phyloP scores from a whole-genome alignment of 2,888 invertebrate species.

The Scaptomyza flava region DNA sequence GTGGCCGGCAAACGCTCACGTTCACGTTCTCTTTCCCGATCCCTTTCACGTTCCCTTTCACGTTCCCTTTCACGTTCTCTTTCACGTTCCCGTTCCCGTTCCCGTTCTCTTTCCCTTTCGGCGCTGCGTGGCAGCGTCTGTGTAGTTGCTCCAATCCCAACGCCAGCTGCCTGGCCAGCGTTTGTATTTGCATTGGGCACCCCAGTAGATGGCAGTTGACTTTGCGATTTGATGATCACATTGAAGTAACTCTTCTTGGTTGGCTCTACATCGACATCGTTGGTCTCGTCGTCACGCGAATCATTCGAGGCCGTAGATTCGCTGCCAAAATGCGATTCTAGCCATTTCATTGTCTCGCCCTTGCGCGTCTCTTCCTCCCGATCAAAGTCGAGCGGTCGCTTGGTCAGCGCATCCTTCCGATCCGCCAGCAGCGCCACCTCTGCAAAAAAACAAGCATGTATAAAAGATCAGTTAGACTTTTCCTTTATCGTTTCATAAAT shows the following conservation, averaged over 20 bases:
- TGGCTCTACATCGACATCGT: conserved; percentile 86
- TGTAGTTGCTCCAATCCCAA: conserved; percentile 63
- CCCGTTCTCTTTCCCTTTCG: conserved; percentile 36
- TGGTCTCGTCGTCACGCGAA: conserved; percentile 84
- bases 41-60: conserved; percentile 45
- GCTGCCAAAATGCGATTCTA: conserved; percentile 95
- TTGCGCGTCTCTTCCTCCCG: conserved; percentile 95
- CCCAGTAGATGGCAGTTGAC: conserved; percentile 36
- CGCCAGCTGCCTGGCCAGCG: neutral
- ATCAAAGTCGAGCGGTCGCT: conserved; percentile 93
- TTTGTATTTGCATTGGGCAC: neutral
- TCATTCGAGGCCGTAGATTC: conserved; percentile 91
- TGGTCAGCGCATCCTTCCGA: conserved; percentile 92
- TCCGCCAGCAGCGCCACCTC: conserved; percentile 85
- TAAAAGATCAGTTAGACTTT: neutral
- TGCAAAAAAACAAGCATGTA: conserved; percentile 25
- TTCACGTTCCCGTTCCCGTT: conserved; percentile 36
- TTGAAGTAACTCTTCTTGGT: conserved; percentile 91
- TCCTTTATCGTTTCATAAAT: neutral
- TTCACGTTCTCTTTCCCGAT: conserved; percentile 26
- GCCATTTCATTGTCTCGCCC: conserved; percentile 95
- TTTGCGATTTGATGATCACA: conserved; percentile 89
- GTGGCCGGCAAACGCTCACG: conserved; percentile 36
- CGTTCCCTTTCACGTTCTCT: conserved; percentile 55
- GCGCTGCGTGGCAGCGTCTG: conserved; percentile 62